Conservation (phyloP, 1,140 invertebrate genomes). For the Drosophila pruinosa region DNA sequence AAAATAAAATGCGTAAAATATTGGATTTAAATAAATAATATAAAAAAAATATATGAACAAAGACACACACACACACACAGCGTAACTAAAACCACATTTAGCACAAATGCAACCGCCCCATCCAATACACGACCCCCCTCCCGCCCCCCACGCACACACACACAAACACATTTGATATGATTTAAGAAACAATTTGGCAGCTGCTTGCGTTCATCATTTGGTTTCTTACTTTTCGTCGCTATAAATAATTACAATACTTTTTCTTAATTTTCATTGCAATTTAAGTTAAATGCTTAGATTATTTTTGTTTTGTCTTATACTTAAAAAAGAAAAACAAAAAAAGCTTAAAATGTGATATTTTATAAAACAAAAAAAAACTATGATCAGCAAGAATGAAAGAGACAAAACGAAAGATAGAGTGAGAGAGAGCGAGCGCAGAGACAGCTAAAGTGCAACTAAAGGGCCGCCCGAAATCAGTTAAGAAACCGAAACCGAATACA, state of each 20-base stretch:
- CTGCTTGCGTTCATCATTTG: constrained; percentile 20
- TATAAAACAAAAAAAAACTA: constrained; percentile 76
- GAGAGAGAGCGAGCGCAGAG: constrained; percentile 6
- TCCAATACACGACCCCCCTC: background rate
- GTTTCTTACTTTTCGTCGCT: constrained; percentile 12
- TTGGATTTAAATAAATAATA: constrained; percentile 47
- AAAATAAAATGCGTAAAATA: constrained; percentile 39
- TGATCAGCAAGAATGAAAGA: too few relatives aligned
- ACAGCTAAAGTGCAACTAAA: constrained; percentile 7
- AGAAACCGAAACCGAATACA: constrained; percentile 28
- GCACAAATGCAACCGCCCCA: background rate
- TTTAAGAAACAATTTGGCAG: constrained; percentile 13
- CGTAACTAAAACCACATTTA: constrained; percentile 15
- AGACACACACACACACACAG: constrained; percentile 9
- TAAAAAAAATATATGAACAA: constrained; percentile 9
- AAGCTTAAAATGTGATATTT: constrained; percentile 82
- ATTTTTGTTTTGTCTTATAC: constrained; percentile 44
- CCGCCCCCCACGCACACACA: background rate
- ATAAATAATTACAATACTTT: constrained; percentile 22
- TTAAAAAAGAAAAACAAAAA: constrained; percentile 41
- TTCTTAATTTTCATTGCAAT: constrained; percentile 1
- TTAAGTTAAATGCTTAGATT: background rate
- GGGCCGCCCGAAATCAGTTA: constrained; percentile 10
- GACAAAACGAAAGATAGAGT: constrained; percentile 8
- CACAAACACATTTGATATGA: background rate